Conservation (phyloP, 2,888 invertebrate genomes). For the Pristionchus japonicus region DNA sequence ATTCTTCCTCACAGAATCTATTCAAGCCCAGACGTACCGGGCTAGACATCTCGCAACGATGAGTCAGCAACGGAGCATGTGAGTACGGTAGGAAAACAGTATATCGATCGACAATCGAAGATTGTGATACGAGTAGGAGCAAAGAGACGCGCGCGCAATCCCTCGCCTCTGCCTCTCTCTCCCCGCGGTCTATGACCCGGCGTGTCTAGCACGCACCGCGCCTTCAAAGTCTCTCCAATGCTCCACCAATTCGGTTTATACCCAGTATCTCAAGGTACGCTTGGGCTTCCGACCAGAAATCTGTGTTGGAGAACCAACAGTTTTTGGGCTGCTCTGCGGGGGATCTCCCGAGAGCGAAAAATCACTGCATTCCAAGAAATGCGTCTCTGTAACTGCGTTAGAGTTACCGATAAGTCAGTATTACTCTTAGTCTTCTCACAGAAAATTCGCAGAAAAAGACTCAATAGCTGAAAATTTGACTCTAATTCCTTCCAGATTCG, state of each 20-base stretch:
- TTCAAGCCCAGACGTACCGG: conserved; percentile 24
- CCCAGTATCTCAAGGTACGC: conserved; percentile 47
- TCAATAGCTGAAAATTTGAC: too few species aligned
- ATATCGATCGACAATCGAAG: too few species aligned
- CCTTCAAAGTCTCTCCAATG: background rate
- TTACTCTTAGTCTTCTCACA: too few species aligned
- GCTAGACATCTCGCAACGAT: background rate
- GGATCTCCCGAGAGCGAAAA: conserved; percentile 18
- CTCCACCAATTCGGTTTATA: conserved; percentile 6
- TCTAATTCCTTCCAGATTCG: conserved; percentile 49
- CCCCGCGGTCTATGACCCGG: background rate
- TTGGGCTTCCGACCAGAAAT: conserved; percentile 32
- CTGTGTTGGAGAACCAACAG: conserved; percentile 18
- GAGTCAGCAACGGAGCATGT: background rate
- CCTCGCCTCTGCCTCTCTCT: background rate
- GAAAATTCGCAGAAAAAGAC: too few species aligned
- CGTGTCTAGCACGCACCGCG: background rate
- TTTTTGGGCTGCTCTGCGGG: conserved; percentile 38
- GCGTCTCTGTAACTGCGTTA: background rate
- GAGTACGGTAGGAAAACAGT: background rate
- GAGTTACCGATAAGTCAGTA: background rate
- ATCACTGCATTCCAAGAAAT: background rate
- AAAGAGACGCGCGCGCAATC: background rate
- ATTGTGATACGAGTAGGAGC: too few species aligned
- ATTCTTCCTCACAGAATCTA: conserved; percentile 55